Evolutionary conservation across 2,888 invertebrate genomes (phyloP), one percentile per base, ranked within the genome.

Genomic region (Sarcophaga carnaria): DNA sequence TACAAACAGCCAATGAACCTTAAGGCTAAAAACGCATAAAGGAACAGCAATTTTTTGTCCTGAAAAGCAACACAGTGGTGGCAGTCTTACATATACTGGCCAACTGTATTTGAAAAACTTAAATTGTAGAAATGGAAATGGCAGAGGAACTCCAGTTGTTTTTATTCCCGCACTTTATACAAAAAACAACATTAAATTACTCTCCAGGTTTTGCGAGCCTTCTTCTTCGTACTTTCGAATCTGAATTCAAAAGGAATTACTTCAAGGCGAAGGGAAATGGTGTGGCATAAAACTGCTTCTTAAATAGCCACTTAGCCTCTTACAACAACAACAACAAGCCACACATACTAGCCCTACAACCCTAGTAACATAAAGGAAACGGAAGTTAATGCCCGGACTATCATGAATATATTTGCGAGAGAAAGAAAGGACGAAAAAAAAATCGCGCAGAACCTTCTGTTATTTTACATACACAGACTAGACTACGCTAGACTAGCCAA

Each of bases 151-250:
- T 84, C 63, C 84, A 84, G 84, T 84, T 84, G 84, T 62, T 87
- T 59, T 79, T 54, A 84, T 87, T 87, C 87, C 87, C 87, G 83
- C 81, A 87, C 83, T 87, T 87, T 77, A 81, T 80, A 83, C 81
- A 84, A 87, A 87, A 86, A 83, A 81, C 37, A 37, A 37, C 37
- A 37, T 37, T 37, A 37, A 37, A 37, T 37, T 37, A 37, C 10
- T 37, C 10, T 37, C 8, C 37, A 37, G 37, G 37, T 37, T 37
- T 37, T 8, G 37, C 10, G 0, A 2, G 37, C 37, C 37, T 37
- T 37, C 37, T 37, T 37, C 37, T 3, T 37, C 37, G 37, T 37
- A 37, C 22, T 22, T 4, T 37, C 8, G 37, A 37, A 37, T 37
- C 10, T 37, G 37, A 37, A 37, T 37, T 8, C 37, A 37, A 8